phyloP scores from a whole-genome alignment of 2,888 invertebrate genomes.

The Drymonia ruficornis region DNA sequence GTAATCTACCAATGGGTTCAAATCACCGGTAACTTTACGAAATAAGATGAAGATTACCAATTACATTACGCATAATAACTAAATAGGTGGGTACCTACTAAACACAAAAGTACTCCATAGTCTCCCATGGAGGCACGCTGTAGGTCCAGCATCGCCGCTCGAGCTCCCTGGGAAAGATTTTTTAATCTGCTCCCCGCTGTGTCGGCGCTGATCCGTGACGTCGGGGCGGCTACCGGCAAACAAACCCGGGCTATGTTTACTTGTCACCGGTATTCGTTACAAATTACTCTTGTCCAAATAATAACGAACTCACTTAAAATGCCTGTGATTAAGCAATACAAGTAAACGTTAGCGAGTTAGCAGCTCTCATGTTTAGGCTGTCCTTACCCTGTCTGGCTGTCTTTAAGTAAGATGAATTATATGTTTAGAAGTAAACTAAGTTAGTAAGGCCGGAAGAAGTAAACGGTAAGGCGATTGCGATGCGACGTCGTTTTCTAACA shows the following conservation, averaged over 20 bases:
- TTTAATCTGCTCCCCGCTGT: constrained; percentile 6
- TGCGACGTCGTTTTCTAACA: too few relatives aligned
- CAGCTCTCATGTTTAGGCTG: too few relatives aligned
- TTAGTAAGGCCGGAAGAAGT: too few relatives aligned
- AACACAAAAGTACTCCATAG: neutral
- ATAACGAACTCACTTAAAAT: neutral
- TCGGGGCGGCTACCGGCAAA: neutral
- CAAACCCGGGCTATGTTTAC: neutral
- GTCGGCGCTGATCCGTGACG: neutral
- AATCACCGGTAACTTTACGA: too few relatives aligned
- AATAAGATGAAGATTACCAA: neutral
- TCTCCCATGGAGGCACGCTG: neutral
- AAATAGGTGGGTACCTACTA: neutral
- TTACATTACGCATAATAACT: neutral
- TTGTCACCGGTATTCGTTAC: constrained; percentile 5
- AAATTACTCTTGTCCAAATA: constrained; percentile 4
- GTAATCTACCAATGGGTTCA: too few relatives aligned
- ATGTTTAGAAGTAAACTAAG: too few relatives aligned
- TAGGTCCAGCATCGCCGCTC: neutral
- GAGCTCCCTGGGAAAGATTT: constrained; percentile 2
- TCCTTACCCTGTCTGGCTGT: too few relatives aligned
- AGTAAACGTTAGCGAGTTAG: neutral
- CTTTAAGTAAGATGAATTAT: too few relatives aligned
- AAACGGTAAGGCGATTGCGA: too few relatives aligned
- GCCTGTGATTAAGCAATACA: neutral